phyloP scores from a whole-genome alignment of 2,888 invertebrate genomes.

The Lochmaea capreae region DNA sequence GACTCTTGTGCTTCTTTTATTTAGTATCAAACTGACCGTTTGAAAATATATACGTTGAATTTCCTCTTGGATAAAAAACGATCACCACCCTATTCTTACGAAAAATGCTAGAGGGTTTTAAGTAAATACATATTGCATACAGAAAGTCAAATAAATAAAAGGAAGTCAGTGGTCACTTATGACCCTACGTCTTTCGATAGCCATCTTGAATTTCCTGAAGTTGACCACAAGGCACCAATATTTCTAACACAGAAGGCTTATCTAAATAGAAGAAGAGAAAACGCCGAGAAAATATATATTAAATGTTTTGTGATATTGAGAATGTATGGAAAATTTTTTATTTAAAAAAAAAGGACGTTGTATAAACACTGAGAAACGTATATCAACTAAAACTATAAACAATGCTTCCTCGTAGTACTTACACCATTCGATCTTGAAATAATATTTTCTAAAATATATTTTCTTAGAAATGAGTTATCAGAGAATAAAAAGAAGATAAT shows the following conservation, averaged over 20 bases:
- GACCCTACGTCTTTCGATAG: constrained; percentile 63
- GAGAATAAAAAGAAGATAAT: constrained; percentile 11
- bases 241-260: constrained; percentile 61
- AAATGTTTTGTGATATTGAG: constrained; percentile 59
- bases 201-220: constrained; percentile 65
- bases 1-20: constrained; percentile 12
- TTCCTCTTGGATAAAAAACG: constrained; percentile 38
- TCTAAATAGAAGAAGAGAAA: constrained; percentile 55
- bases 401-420: not conserved
- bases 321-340: constrained; percentile 29
- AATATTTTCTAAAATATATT: constrained; percentile 10
- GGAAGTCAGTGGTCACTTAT: constrained; percentile 59
- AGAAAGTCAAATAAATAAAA: constrained; percentile 58
- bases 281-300: constrained; percentile 57
- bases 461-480: constrained; percentile 13
- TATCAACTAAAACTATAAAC: too few species aligned
- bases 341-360: not conserved
- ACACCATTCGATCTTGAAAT: not conserved
- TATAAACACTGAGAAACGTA: not conserved
- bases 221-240: constrained; percentile 64
- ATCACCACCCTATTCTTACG: constrained; percentile 43
- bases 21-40: not conserved
- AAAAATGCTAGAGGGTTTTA: constrained; percentile 43
- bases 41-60: constrained; percentile 20
- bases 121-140: constrained; percentile 56